Evolutionary conservation across 2,113 vertebrate species (phyloP).

Genomic region (Echinops telfairi): DNA sequence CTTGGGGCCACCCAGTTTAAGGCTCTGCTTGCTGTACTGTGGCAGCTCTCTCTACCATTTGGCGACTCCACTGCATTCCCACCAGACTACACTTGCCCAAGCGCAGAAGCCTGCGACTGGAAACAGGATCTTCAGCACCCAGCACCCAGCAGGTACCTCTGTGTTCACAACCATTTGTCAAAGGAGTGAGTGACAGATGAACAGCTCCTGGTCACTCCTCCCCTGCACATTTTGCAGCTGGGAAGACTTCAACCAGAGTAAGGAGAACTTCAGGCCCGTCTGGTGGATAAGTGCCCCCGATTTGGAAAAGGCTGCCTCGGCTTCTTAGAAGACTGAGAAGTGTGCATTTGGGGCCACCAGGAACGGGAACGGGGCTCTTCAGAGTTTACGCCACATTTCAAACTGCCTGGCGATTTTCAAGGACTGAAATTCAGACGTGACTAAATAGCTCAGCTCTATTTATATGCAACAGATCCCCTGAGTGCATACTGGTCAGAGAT

Average conservation of each 20-base stretch:
- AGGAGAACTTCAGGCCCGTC: neutral
- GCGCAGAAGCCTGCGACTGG: neutral
- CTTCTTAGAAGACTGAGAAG: neutral
- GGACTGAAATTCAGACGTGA: neutral
- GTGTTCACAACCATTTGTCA: constrained; percentile 53
- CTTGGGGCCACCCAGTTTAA: neutral
- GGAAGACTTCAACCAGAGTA: constrained; percentile 48
- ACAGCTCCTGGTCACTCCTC: constrained; percentile 18
- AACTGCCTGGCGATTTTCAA: neutral
- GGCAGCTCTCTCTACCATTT: constrained; percentile 11
- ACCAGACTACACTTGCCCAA: neutral
- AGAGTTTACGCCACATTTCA: neutral
- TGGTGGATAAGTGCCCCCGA: neutral
- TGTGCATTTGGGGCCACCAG: neutral
- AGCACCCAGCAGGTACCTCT: neutral
- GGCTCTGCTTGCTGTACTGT: neutral
- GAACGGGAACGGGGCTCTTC: neutral
- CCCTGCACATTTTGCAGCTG: neutral
- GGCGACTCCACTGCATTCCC: constrained; percentile 39
- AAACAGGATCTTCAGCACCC: neutral
- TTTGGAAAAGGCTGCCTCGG: neutral
- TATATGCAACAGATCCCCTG: neutral
- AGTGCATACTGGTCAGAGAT: neutral
- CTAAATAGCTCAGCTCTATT: neutral
- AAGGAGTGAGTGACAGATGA: neutral